Conservation (phyloP, 1,140 invertebrate genomes). For the Ridgeia piscesae region DNA sequence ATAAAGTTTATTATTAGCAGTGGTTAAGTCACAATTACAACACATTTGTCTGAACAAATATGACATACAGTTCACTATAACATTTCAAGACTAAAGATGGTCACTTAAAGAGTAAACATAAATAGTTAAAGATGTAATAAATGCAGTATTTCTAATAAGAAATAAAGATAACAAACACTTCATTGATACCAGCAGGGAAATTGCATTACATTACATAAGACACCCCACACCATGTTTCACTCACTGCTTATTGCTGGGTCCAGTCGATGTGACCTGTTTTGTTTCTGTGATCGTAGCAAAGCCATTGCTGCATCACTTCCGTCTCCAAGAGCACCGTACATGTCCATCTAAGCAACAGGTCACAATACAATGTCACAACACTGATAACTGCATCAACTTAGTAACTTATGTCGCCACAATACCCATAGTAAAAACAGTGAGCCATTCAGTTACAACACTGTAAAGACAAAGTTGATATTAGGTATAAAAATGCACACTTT, state of each 20-base stretch:
- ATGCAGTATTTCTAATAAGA: no score
- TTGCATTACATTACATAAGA: no score
- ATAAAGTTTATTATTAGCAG: no score
- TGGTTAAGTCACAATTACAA: no score
- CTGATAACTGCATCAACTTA: neutral
- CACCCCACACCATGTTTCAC: neutral
- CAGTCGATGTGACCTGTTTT: neutral
- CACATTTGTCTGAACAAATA: no score
- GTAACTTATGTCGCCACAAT: neutral
- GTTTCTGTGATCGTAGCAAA: slow-evolving; percentile 10
- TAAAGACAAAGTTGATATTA: neutral
- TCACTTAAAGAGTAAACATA: no score
- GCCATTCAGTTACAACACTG: neutral
- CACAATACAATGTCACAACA: neutral
- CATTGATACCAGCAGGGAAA: no score
- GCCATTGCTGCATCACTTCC: slow-evolving; percentile 9
- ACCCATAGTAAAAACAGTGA: neutral
- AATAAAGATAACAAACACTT: no score
- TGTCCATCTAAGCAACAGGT: neutral
- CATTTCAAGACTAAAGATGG: no score
- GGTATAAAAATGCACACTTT: neutral
- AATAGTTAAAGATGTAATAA: no score
- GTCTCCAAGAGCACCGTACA: neutral
- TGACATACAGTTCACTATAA: no score
- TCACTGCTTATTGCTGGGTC: neutral